Conservation (phyloP, 2,888 invertebrate genomes). For the Nemapogon koenigi region DNA sequence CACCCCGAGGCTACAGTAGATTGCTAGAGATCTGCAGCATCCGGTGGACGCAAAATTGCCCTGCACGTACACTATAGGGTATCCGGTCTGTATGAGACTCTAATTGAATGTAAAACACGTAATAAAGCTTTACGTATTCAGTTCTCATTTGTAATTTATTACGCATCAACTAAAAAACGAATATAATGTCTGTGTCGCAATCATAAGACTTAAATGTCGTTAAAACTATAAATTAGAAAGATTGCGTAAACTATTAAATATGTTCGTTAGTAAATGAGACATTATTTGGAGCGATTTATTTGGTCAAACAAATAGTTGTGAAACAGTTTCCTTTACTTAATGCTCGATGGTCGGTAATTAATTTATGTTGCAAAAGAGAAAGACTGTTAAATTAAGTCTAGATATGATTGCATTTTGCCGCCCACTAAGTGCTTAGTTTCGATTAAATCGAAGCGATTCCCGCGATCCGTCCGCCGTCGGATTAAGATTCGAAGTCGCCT, state of each 20-base stretch:
- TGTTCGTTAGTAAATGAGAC: too few species aligned
- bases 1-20: constrained; percentile 30
- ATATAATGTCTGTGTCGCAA: too few species aligned
- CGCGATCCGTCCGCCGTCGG: constrained; percentile 56
- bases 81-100: constrained; percentile 15
- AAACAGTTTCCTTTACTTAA: constrained; percentile 6
- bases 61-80: constrained; percentile 6
- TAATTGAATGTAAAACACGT: constrained; percentile 35
- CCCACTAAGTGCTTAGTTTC: constrained; percentile 21
- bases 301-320: too few species aligned
- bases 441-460: constrained; percentile 54
- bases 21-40: constrained; percentile 39
- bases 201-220: too few species aligned
- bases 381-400: neutral
- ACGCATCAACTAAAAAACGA: too few species aligned
- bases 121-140: too few species aligned
- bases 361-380: constrained; percentile 6
- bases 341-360: constrained; percentile 1
- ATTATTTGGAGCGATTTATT: too few species aligned
- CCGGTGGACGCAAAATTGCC: constrained; percentile 24
- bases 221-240: too few species aligned
- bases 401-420: constrained; percentile 1
- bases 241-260: too few species aligned
- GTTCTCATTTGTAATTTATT: too few species aligned
- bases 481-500: constrained; percentile 56